These are phyloP conservation scores for Trypoxylon attenuatum DNA, from an alignment of 2,888 invertebrate genomes.

Conservation along the genomic window DNA sequence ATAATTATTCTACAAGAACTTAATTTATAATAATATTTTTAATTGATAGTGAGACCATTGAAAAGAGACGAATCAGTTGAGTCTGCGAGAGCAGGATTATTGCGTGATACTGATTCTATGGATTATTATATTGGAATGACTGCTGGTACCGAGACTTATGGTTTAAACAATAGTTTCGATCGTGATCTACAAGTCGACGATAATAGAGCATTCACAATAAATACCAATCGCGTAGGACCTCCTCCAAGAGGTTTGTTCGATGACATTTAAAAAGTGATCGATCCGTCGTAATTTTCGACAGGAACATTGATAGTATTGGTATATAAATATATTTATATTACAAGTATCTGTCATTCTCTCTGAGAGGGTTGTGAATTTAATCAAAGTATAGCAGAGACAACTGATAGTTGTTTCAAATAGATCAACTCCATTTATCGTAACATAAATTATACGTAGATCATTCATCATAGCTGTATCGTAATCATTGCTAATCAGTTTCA, in stretches of 20 bases:
- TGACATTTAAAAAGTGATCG: conserved; percentile 79
- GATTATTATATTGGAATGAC: conserved; percentile 80
- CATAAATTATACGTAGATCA: no score
- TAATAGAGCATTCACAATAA: conserved; percentile 71
- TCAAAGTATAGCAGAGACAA: not conserved
- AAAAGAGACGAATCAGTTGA: conserved; percentile 79
- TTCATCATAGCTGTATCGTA: no score
- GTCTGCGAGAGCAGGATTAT: conserved; percentile 85
- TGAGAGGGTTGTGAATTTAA: conserved; percentile 22
- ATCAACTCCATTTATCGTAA: no score
- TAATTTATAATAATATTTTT: not conserved
- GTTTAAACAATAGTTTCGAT: conserved; percentile 65
- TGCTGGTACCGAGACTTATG: conserved; percentile 67
- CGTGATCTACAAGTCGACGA: conserved; percentile 69
- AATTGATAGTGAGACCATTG: conserved; percentile 75
- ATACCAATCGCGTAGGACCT: conserved; percentile 77
- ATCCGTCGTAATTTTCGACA: conserved; percentile 3
- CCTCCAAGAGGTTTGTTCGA: conserved; percentile 89
- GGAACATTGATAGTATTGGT: conserved; percentile 14
- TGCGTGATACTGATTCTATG: conserved; percentile 84
- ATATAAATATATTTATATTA: conserved; percentile 21
- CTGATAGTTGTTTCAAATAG: no score
- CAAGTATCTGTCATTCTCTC: conserved; percentile 10
- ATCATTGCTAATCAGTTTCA: no score
- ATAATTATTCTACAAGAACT: not conserved